These are phyloP conservation scores for Decapterus maruadsi DNA, from an alignment of 2,797 vertebrate species.

Conservation along the genomic window DNA sequence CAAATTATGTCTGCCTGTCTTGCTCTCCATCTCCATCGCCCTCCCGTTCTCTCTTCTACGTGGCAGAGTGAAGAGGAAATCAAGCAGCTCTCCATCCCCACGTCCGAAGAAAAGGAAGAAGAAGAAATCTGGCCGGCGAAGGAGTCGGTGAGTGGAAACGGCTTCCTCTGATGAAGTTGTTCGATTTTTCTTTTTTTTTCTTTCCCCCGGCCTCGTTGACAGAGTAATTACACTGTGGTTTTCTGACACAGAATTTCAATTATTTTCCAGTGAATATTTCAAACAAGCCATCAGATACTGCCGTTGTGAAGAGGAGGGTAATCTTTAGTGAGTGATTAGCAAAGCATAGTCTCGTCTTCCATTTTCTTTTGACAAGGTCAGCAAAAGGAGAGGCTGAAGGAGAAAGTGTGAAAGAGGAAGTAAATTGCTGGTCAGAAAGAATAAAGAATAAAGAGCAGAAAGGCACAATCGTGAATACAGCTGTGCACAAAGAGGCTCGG, in stretches of 20 bases:
- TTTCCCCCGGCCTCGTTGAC: slow-evolving; percentile 1
- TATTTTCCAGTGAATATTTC: slow-evolving; percentile 48
- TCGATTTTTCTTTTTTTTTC: slow-evolving; percentile 14
- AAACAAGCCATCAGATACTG: slow-evolving; percentile 37
- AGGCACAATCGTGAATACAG: slow-evolving; percentile 24
- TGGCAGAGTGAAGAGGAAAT: slow-evolving; percentile 88
- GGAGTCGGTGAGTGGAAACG: slow-evolving; percentile 90
- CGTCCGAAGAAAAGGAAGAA: slow-evolving; percentile 98
- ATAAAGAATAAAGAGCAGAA: not conserved
- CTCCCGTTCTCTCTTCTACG: slow-evolving; percentile 3
- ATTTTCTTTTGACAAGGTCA: slow-evolving; percentile 55
- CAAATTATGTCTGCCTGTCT: slow-evolving; percentile 37
- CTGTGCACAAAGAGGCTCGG: slow-evolving; percentile 4
- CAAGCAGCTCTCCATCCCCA: slow-evolving; percentile 95
- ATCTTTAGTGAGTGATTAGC: slow-evolving; percentile 28
- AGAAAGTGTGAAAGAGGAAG: not conserved
- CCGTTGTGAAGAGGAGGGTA: not conserved
- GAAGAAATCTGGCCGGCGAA: slow-evolving; percentile 94
- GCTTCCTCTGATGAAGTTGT: slow-evolving; percentile 41
- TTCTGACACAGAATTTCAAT: slow-evolving; percentile 42
- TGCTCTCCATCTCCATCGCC: not conserved
- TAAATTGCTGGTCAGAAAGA: not conserved
- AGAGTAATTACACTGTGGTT: slow-evolving; percentile 51
- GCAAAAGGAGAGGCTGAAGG: slow-evolving; percentile 2
- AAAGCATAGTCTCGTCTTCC: slow-evolving; percentile 12